Evolutionary conservation across 1,140 invertebrate species (phyloP).

Genomic region (Macrotrachela quadricornifera): DNA sequence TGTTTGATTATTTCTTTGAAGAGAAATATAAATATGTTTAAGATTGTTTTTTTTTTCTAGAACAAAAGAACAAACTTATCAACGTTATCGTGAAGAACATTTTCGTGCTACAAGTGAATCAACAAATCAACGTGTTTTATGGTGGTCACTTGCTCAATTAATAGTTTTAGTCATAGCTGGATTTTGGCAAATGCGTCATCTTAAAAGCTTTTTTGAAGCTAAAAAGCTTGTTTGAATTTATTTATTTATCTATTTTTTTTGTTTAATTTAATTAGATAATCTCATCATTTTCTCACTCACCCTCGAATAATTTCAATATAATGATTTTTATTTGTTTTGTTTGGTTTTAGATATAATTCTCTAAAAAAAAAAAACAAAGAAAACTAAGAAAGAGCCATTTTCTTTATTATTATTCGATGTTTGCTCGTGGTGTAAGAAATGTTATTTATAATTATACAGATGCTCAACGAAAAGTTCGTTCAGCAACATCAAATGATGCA

Average conservation of each 20-base stretch:
- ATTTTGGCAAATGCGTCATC: constrained; percentile 93
- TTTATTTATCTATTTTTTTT: too few relatives aligned
- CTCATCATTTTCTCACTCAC: too few relatives aligned
- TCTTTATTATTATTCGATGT: too few relatives aligned
- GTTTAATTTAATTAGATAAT: too few relatives aligned
- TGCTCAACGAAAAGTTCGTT: constrained; percentile 87
- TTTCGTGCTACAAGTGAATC: constrained; percentile 92
- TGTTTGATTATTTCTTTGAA: too few relatives aligned
- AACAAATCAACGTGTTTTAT: constrained; percentile 67
- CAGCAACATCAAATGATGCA: constrained; percentile 94
- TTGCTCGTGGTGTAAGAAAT: constrained; percentile 46
- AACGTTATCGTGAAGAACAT: constrained; percentile 86
- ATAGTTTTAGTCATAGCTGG: constrained; percentile 70
- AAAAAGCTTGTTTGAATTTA: constrained; percentile 78
- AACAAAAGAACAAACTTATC: constrained; percentile 97
- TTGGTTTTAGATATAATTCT: too few relatives aligned
- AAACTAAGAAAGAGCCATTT: too few relatives aligned
- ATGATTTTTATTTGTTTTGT: too few relatives aligned
- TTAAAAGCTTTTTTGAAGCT: constrained; percentile 97
- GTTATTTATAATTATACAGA: constrained; percentile 94
- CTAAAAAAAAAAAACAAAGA: too few relatives aligned
- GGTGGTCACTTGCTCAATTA: constrained; percentile 84
- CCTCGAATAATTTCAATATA: too few relatives aligned
- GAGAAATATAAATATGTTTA: too few relatives aligned
- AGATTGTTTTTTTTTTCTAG: too few relatives aligned